These are phyloP conservation scores for Ctenochaetus hawaiiensis DNA, from an alignment of 2,797 vertebrate genomes.

Conservation along the genomic window DNA sequence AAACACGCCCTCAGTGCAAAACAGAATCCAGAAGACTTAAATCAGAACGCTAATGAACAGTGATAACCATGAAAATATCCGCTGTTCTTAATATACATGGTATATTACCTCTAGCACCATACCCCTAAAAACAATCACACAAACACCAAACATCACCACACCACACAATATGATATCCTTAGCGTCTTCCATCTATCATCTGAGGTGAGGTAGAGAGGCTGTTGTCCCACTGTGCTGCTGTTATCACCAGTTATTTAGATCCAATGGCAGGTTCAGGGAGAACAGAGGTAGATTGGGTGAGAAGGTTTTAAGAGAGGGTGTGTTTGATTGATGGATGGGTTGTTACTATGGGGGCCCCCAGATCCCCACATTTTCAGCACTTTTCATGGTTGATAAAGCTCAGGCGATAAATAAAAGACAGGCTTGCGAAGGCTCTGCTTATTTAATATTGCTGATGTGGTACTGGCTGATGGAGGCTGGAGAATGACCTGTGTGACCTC, in stretches of 20 bases:
- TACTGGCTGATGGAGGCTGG: constrained; percentile 49
- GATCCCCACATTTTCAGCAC: constrained; percentile 76
- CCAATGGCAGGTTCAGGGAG: constrained; percentile 59
- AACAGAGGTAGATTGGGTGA: constrained; percentile 38
- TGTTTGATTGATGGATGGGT: constrained; percentile 71
- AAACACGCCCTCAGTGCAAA: constrained; percentile 22
- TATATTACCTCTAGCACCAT: background rate
- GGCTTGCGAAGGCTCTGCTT: constrained; percentile 34
- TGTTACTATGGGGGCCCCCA: constrained; percentile 27
- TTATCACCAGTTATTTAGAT: constrained; percentile 79
- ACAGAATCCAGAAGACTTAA: constrained; percentile 19
- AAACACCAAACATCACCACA: constrained; percentile 32
- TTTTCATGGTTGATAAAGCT: constrained; percentile 81
- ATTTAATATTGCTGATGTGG: constrained; percentile 77
- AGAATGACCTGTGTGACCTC: constrained; percentile 64
- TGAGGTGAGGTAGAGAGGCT: constrained; percentile 50
- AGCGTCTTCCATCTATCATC: constrained; percentile 74
- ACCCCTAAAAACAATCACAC: constrained; percentile 19
- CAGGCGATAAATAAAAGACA: constrained; percentile 74
- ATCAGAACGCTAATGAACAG: background rate
- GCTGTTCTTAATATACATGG: constrained; percentile 5
- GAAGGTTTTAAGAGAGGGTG: constrained; percentile 45
- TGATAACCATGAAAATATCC: background rate
- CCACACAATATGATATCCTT: constrained; percentile 53
- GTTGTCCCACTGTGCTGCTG: constrained; percentile 58